These are phyloP conservation scores for Cossypha polioptera DNA, from an alignment of 2,797 vertebrate species.

Conservation along the genomic window DNA sequence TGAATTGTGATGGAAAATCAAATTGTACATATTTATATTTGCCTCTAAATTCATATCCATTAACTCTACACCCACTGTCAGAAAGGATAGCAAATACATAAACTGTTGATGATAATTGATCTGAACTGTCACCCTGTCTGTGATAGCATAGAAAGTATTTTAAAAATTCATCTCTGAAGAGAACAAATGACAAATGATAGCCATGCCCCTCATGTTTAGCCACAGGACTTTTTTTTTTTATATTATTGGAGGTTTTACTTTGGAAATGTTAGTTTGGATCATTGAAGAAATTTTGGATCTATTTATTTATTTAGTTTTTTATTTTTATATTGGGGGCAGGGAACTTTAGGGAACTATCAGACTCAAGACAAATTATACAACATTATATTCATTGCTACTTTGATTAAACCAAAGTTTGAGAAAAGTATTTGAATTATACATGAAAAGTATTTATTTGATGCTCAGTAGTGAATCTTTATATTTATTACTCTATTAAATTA, in stretches of 20 bases:
- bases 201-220: background rate
- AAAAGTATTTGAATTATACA: background rate
- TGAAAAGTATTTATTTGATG: background rate
- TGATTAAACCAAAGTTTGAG: background rate
- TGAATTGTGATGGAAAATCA: background rate
- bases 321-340: accelerated
- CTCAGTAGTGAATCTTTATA: background rate
- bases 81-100: background rate
- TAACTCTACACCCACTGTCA: background rate
- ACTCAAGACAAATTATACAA: background rate
- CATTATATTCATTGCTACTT: background rate
- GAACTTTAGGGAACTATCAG: background rate
- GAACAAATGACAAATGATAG: background rate
- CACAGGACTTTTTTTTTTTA: background rate
- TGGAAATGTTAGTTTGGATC: background rate
- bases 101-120: background rate
- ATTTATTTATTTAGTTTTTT: background rate
- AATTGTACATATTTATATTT: background rate
- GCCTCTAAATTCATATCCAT: background rate
- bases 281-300: background rate
- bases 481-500: background rate
- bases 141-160: background rate
- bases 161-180: background rate
- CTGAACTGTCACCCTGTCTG: background rate
- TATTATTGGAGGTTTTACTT: background rate